Base-by-base conservation (phyloP, 2,888 invertebrate species). In the Heteromurus nitidus region DNA sequence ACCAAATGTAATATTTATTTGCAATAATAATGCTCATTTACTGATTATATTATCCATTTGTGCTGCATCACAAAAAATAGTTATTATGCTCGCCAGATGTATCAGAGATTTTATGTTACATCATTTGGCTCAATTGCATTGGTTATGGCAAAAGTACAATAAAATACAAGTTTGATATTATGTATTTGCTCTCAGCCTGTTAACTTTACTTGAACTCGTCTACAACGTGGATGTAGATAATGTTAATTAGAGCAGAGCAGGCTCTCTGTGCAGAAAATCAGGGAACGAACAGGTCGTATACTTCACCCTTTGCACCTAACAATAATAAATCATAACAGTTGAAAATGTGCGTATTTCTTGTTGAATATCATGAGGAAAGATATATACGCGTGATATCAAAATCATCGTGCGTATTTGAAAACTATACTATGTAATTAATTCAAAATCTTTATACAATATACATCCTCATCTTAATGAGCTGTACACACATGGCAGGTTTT, bases 221-320 rank as follows among this genome's bases (percentile, higher is more conserved):
- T 13, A 36, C 36, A 36, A 36, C 36, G 13, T 5, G 13, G 36
- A 9, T 36, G 36, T 36, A 36, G 7, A 50, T 53, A 30, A 50
- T 53, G 50, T 53, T 69, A 55, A 69, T 69, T 42, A 69, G 69
- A 69, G 69, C 69, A 44, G 44, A 69, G 1, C 30, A 31, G 31
- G n/a, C 18, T 22, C 3, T 20, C 16, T 42, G 24, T n/a, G 28
- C 24, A 24, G 24, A 55, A 26, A 69, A 24, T 55, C 36, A 24
- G 31, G 53, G 55, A 69, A 55, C 69, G 55, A 69, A 55, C 69
- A 55, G 69, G 69, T 69, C 69, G 55, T 53, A 69, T 36, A 9
- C 55, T 55, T 36, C 31, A 16, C 47, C 47, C 9, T 3, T 3
- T 11, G 16, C 36, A 64, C 13, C 50, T 20, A 20, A 1, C 20